Evolutionary conservation across 2,888 invertebrate genomes (phyloP), one percentile per base, ranked within the genome.

Genomic region (Dioctria linearis): DNA sequence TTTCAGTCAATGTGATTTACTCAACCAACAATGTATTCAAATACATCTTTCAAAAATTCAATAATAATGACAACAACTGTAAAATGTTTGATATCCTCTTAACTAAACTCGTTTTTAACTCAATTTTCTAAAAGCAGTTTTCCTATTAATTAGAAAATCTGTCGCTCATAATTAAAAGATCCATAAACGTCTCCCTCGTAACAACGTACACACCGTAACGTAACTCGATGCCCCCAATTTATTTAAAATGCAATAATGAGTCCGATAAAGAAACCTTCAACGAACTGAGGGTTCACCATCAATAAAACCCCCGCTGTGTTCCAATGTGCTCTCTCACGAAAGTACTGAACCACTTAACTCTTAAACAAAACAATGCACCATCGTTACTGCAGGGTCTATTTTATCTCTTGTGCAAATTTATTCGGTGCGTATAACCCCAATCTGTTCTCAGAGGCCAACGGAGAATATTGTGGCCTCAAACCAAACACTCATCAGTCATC

Each of bases 401-500:
- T 54, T 51, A 51, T 71, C 71, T 71, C 71, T 51, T 51, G 49
- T 75, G 75, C 59, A 75, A 61, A 75, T 57, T 75, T 75, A 42
- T 61, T 75, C 61, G 42, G 42, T 39, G 37, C 37, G 40, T 5
- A 11, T 54, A 9, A 25, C 71, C 67, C 71, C 71, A 71, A 71
- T 71, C 51, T 71, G 71, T 71, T 71, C 51, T 71, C 39, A 51
- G 71, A 61, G 43, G 46, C 61, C 75, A 43, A 43, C 75, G 9
- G 59, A 75, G 42, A 40, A 40, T 40, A 3, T 25, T 25, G 40
- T n/a, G 37, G 6, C 59, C 59, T 43, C 59, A 13, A 37, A 61
- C 25, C 78, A 78, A 78, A 78, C 65, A 78, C 65, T 65, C 78
- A 78, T 78, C 63, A 61, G 63, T 78, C 78, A 63, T 78, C 51